Percentiles rank a stretch among this genome's conserved stretches.
Conservation (phyloP, 2,797 vertebrate genomes). For the Sebastolobus alascanus region DNA sequence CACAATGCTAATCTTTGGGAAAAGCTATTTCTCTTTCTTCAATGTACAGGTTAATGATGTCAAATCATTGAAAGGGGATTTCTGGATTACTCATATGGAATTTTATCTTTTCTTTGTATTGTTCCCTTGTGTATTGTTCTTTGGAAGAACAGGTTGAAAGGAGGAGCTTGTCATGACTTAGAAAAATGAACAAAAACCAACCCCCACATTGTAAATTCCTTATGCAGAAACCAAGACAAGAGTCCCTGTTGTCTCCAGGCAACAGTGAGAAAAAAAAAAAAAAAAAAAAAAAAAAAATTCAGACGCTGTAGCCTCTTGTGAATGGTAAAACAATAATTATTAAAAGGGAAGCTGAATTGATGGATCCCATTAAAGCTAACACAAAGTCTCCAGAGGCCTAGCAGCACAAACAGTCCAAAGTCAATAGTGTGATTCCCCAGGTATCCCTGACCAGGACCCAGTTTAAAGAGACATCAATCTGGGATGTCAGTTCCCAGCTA, state of each 20-base stretch:
- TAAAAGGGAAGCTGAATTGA: constrained; percentile 88
- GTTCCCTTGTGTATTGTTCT: constrained; percentile 67
- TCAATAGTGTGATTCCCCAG: constrained; percentile 89
- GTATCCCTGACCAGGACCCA: constrained; percentile 85
- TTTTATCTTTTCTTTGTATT: constrained; percentile 68
- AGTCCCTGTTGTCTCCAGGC: constrained; percentile 54
- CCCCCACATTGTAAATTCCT: constrained; percentile 57
- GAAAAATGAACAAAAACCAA: constrained; percentile 73
- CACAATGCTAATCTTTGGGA: constrained; percentile 64
- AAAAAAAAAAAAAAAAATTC: constrained; percentile 45
- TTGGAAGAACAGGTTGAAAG: constrained; percentile 71
- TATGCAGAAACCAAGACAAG: constrained; percentile 63
- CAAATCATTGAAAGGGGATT: constrained; percentile 73
- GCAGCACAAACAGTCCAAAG: constrained; percentile 84
- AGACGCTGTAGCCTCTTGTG: constrained; percentile 60
- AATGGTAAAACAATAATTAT: constrained; percentile 85
- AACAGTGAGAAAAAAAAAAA: constrained; percentile 32
- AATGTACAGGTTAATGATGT: constrained; percentile 77
- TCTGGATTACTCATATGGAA: constrained; percentile 68
- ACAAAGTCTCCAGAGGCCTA: constrained; percentile 82
- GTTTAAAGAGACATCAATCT: constrained; percentile 94
- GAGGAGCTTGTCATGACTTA: constrained; percentile 71
- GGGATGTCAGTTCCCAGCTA: constrained; percentile 91
- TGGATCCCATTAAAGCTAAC: constrained; percentile 89
- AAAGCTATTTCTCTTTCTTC: constrained; percentile 53